A percentile compares a stretch with the other conserved stretches of the same genome.
phyloP scores from a whole-genome alignment of 2,113 vertebrate species.

The Brachirus orientalis region DNA sequence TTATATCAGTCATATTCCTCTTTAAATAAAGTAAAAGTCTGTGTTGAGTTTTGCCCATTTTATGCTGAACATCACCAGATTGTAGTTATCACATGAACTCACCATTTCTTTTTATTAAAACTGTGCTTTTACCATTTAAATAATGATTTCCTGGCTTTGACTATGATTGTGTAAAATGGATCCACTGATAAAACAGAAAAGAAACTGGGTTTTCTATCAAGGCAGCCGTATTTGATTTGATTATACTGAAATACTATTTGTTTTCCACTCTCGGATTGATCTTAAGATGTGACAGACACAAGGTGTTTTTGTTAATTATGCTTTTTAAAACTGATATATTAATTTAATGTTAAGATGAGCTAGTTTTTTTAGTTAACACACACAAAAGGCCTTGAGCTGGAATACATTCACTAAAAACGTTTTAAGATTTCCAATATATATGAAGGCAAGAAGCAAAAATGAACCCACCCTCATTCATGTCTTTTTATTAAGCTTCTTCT shows the following conservation, averaged over 20 bases:
- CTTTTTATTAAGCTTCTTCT: conserved; percentile 1
- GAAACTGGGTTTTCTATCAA: no score
- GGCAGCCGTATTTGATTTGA: no score
- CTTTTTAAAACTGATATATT: conserved; percentile 16
- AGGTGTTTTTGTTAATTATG: not conserved
- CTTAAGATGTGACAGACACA: not conserved
- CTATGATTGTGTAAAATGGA: no score
- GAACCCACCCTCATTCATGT: not conserved
- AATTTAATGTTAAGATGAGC: not conserved
- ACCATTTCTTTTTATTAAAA: not conserved
- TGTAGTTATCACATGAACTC: not conserved
- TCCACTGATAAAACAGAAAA: no score
- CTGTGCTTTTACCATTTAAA: not conserved
- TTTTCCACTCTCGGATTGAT: not conserved
- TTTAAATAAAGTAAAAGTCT: conserved; percentile 34
- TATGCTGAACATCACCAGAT: conserved; percentile 24
- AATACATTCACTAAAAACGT: no score
- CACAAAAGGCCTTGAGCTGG: no score
- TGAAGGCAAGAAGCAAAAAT: no score
- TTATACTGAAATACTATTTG: no score
- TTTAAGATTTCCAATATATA: no score
- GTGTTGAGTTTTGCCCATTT: conserved; percentile 61
- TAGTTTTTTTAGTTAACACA: not conserved
- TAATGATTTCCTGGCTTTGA: conserved; percentile 1
- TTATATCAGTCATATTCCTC: conserved; percentile 39